Conservation (phyloP, 2,888 invertebrate genomes). For the Rhamnusium bicolor region DNA sequence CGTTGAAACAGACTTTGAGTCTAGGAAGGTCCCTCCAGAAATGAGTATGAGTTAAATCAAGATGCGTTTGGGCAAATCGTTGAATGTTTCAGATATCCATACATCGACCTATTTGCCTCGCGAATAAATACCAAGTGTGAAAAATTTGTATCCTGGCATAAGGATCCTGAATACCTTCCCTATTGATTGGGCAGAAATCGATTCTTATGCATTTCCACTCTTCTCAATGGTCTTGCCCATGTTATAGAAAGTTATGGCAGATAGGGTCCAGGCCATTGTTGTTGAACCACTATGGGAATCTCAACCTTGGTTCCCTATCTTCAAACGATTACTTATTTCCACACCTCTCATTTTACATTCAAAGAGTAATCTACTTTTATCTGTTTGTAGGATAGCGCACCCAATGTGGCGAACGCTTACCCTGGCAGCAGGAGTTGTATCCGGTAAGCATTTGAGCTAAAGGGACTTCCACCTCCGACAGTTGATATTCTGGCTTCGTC, state of each 20-base stretch:
- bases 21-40: not conserved
- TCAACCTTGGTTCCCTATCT: conserved; percentile 19
- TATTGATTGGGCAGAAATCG: conserved; percentile 8
- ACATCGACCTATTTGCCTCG: conserved; percentile 18
- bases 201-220: conserved; percentile 24
- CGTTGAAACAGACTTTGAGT: conserved; percentile 22
- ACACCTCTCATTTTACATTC: conserved; percentile 26
- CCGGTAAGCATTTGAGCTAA: conserved; percentile 12
- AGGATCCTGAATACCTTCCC: conserved; percentile 21
- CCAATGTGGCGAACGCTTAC: conserved; percentile 48
- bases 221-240: not conserved
- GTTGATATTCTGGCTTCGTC: conserved; percentile 32
- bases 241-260: conserved; percentile 3
- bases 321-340: not conserved
- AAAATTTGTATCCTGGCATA: conserved; percentile 30
- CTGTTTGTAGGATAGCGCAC: conserved; percentile 35
- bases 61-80: conserved; percentile 12
- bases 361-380: conserved; percentile 29
- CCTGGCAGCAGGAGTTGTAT: conserved; percentile 38
- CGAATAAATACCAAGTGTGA: conserved; percentile 11
- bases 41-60: conserved; percentile 14
- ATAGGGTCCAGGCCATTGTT: conserved; percentile 7
- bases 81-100: not conserved
- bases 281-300: conserved; percentile 17
- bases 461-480: conserved; percentile 24